Evolutionary conservation across 2,113 vertebrate species (phyloP).

Genomic region (Uria aalge): DNA sequence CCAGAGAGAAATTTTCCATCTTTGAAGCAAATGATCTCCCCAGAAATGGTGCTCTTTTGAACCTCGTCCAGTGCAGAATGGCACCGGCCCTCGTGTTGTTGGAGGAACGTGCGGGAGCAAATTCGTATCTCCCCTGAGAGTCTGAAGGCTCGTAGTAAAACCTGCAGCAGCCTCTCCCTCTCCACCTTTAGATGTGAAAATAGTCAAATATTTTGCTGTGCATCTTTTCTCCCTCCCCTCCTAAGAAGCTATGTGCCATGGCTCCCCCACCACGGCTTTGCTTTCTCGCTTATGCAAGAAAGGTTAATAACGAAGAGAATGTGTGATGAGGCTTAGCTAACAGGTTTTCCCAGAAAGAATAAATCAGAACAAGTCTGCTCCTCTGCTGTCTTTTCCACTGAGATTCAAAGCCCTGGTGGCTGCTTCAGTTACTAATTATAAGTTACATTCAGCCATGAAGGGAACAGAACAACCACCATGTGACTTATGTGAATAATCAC

Average conservation of each 20-base stretch:
- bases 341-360: constrained; percentile 22
- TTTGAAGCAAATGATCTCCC: not conserved
- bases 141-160: not conserved
- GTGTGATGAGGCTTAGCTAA: constrained; percentile 9
- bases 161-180: not conserved
- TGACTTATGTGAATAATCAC: not conserved
- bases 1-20: not conserved
- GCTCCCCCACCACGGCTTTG: not conserved
- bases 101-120: not conserved
- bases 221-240: not conserved
- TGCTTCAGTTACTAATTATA: constrained; percentile 38
- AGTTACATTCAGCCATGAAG: constrained; percentile 31
- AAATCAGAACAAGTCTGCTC: constrained; percentile 1
- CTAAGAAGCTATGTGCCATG: not conserved
- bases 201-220: not conserved
- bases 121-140: not conserved
- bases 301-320: not conserved
- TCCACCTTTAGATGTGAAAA: not conserved
- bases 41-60: not conserved
- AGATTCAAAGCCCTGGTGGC: constrained; percentile 18
- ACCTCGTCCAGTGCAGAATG: not conserved
- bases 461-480: not conserved
- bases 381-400: not conserved
- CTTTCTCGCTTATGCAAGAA: not conserved
- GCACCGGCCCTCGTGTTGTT: not conserved